Base-by-base conservation (phyloP, 2,113 vertebrate species). In the Amphilophus citrinellus region DNA sequence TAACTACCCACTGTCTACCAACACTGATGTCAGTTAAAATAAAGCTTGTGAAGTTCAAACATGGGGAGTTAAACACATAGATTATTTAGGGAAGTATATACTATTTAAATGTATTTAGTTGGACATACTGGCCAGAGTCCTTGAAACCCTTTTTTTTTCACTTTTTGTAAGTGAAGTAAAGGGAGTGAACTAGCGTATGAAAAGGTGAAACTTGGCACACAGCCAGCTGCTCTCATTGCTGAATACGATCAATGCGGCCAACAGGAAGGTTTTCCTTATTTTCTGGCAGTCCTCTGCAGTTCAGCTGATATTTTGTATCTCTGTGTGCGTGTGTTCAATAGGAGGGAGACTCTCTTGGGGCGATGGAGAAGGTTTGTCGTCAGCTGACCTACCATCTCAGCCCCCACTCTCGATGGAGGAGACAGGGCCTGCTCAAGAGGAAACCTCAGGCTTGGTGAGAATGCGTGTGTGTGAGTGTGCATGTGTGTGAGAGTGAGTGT, bases 341-440 rank as follows among this genome's bases (percentile, higher is more conserved):
- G 98, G 98, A 99, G 59, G 97, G 97, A 0, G 98, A 99, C 37
- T 96, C 97, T 0, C 93, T 99, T 0, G 97, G 97, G 2, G 95
- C 97, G 50, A 98, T 98, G 97, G 98, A 99, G 95, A 99, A 99
- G 95, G 97, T 99, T 9, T 99, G 98, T 94, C 95, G 98, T 71
- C 98, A 99, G 96, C 97, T 99, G 95, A 98, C 97, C 22, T 99
- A 99, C 92, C 98, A 99, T 93, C 98, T 99, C 83, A 99, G 98
- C 94, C 98, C 98, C 1, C 98, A 99, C 91, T 98, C 98, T 0
- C 98, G 97, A 95, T 99, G 98, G 97, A 96, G 97, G 90, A 97
- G 97, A 50, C 97, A 97, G 60, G 98, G 98, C 68, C 95, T 98
- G 82, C 94, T 97, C 76, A 99, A 98, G 95, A 97, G 98, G 95